Base-by-base conservation (phyloP, 2,888 invertebrate species). In the Patella ulyssiponensis region DNA sequence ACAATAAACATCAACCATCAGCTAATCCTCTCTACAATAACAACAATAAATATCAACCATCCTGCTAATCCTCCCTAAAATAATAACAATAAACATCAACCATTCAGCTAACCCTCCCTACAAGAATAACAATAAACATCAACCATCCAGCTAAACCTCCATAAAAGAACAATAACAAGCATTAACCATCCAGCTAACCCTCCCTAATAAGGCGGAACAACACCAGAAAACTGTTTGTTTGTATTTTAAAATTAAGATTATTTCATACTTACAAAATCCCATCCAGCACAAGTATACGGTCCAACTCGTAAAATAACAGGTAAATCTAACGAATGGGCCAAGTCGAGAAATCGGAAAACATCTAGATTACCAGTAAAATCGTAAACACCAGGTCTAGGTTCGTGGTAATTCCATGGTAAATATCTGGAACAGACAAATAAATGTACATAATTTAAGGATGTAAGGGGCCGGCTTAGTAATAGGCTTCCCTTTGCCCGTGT, bases 241-340 rank as follows among this genome's bases (percentile, higher is more conserved):
- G 33, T 33, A 33, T 33, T 33, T 33, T 44, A 44, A 44, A 44
- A 9, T 44, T 9, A 44, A 27, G 0, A 44, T 44, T 44, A 7
- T 44, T 5, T 9, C 15, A 33, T 56, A 82, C 88, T 88, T 80
- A 91, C 91, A 85, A 89, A 92, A 56, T 98, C 97, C 92, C 97
- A 94, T 93, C 98, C 98, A 15, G 96, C 96, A 91, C 97, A 97
- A 84, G 97, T 97, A 87, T 96, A 98, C 0, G 98, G 98, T 12
- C 98, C 98, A 0, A 96, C 95, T 27, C 98, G 93, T 1, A 98
- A 92, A 73, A 97, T 94, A 1, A 96, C 96, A 44, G 95, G 92
- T 58, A 98, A 92, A 79, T 95, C 96, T 89, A 95, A 95, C 84
- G 95, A 94, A 74, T 95, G 94, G 0, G 97, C 97, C 3, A 93